Conservation (phyloP, 2,888 invertebrate species). For the Cataglyphis livida region DNA sequence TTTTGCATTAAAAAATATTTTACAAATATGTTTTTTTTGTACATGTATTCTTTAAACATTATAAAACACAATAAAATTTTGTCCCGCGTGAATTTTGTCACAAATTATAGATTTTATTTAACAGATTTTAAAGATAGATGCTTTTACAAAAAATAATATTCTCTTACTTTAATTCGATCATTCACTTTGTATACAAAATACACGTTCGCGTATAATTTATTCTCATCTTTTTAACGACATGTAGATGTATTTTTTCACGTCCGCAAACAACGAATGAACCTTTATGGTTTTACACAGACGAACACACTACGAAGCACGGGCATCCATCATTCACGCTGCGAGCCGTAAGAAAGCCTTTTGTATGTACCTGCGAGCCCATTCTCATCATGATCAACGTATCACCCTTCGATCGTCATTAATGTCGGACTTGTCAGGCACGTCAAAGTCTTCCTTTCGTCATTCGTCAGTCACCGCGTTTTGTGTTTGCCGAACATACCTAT, state of each 20-base stretch:
- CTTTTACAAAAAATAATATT: neutral
- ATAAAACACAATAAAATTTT: neutral
- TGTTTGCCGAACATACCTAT: constrained; percentile 35
- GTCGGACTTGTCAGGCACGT: constrained; percentile 50
- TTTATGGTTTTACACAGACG: neutral
- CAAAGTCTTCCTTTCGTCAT: constrained; percentile 59
- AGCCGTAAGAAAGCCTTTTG: constrained; percentile 56
- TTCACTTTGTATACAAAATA: too few relatives aligned
- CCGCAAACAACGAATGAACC: neutral
- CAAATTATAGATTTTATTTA: too few relatives aligned
- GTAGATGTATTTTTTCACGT: constrained; percentile 7
- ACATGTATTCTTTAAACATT: neutral
- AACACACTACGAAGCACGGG: constrained; percentile 6
- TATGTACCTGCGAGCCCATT: constrained; percentile 46
- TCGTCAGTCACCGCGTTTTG: constrained; percentile 53
- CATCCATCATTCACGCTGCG: constrained; percentile 57
- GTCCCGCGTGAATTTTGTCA: neutral
- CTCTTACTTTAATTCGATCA: neutral
- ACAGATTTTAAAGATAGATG: neutral
- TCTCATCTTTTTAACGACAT: neutral
- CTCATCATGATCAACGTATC: constrained; percentile 65
- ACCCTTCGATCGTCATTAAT: constrained; percentile 63
- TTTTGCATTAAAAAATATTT: neutral
- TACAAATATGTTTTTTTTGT: too few relatives aligned
- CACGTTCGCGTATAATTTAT: constrained; percentile 30